Evolutionary conservation across 2,113 vertebrate genomes (phyloP), one percentile per base, ranked within the genome.

Genomic region (Tympanuchus pallidicinctus): DNA sequence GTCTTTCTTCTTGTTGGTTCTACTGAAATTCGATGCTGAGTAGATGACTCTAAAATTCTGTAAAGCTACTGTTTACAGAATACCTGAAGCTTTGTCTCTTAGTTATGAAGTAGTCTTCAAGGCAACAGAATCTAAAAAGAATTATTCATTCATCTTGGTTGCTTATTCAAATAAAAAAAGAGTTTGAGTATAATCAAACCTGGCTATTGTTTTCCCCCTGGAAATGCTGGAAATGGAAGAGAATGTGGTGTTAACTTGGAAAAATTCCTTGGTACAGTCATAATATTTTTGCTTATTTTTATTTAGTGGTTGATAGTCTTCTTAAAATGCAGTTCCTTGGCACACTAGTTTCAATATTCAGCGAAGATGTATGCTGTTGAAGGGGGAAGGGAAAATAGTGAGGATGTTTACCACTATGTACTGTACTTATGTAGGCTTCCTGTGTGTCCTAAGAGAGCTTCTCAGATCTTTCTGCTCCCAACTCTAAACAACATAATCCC

Each of bases 171-270:
- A 59, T 20, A 30, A 42, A 32, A 19, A 34, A 45, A 25, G 17
- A 11, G 2, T 7, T 57, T 40, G 3, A 83, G 8, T 89, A 34
- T 61, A 50, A 64, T 45, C 16, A 79, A 59, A 30, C 16, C 42
- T 28, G 36, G 19, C 16, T 43, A 25, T 84, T 83, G 12, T 93
- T 88, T 22, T 38, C 61, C 13, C 52, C 21, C 47, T 94, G 87
- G 45, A 82, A 88, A 82, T 63, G 4, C 47, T 94, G 87, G 54
- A 85, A 89, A 82, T 63, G 4, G 24, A 48, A 76, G 36, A 82
- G 66, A 63, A 7, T 6, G 1, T 34, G 24, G 42, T 43, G 34
- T 65, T 57, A 83, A 50, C n/a, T 18, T 2, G 16, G 34, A 88
- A 77, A 64, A 64, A 61, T 64, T 95, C 28, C 32, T 82, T 52